Percentiles rank a stretch among this genome's conserved stretches.
Evolutionary conservation across 1,140 invertebrate genomes (phyloP).

Genomic region (Hycleus cichorii): DNA sequence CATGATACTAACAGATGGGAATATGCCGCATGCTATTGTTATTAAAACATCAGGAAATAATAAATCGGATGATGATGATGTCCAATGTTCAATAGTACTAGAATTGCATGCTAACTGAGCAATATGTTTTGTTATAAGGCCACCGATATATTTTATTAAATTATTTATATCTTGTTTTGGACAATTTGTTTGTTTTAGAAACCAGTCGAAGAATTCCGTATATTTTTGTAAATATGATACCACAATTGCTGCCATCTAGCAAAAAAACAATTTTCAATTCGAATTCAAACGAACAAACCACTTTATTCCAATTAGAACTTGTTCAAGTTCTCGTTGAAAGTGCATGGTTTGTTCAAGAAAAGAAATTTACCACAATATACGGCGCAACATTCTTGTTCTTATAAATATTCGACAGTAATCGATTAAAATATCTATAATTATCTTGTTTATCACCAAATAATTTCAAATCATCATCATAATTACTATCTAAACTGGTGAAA

Average conservation of each 20-base stretch:
- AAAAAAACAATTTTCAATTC: conserved; percentile 14
- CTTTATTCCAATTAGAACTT: too few species aligned
- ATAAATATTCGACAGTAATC: conserved; percentile 38
- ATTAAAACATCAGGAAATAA: conserved; percentile 43
- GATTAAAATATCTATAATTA: conserved; percentile 43
- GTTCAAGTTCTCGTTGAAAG: too few species aligned
- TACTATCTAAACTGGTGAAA: conserved; percentile 38
- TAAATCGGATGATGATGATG: conserved; percentile 25
- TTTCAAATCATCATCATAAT: conserved; percentile 41
- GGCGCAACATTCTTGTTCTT: conserved; percentile 29
- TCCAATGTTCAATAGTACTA: conserved; percentile 34
- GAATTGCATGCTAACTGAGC: conserved; percentile 75
- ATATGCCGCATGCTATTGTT: conserved; percentile 75
- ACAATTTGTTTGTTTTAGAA: conserved; percentile 24
- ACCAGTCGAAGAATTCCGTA: conserved; percentile 46
- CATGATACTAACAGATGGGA: conserved; percentile 81
- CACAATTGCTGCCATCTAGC: conserved; percentile 54
- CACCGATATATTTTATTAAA: conserved; percentile 46
- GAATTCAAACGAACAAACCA: too few species aligned
- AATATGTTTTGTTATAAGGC: conserved; percentile 60
- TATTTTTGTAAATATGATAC: conserved; percentile 46
- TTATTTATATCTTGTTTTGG: conserved; percentile 37
- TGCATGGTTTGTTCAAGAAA: too few species aligned
- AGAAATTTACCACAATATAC: conserved; percentile 27
- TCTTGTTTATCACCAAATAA: conserved; percentile 41